Conservation (phyloP, 2,113 vertebrate genomes). For the Diphyllodes magnificus region DNA sequence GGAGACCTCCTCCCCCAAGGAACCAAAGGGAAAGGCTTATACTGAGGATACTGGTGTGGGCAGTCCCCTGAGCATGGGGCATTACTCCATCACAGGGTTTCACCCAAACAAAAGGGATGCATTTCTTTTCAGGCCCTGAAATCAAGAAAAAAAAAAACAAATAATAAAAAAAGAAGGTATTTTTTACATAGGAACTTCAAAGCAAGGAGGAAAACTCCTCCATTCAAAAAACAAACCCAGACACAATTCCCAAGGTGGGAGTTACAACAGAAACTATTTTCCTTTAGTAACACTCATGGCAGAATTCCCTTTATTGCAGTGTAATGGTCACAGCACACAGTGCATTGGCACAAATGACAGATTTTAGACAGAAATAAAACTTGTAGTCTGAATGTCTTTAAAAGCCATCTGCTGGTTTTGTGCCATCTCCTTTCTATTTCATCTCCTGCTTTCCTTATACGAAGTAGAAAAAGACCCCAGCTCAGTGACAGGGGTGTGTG, state of each 20-base stretch:
- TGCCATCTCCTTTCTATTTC: background rate
- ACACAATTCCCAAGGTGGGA: background rate
- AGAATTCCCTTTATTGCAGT: background rate
- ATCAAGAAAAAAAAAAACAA: background rate
- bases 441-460: background rate
- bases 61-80: background rate
- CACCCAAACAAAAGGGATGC: background rate
- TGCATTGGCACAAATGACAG: background rate
- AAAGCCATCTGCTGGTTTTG: background rate
- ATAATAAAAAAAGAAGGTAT: accelerated
- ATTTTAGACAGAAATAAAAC: background rate
- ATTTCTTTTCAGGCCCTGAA: background rate
- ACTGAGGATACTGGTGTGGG: background rate
- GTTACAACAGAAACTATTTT: background rate
- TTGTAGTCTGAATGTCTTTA: background rate
- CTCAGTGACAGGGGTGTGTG: background rate
- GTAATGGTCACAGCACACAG: background rate
- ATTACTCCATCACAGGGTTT: background rate
- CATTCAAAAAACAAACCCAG: background rate
- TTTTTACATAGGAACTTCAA: background rate
- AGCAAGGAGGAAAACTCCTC: background rate
- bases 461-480: background rate
- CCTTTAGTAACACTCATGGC: background rate
- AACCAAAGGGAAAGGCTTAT: background rate
- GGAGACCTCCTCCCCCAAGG: background rate